phyloP scores from a whole-genome alignment of 2,113 vertebrate species.

The Indicator indicator region DNA sequence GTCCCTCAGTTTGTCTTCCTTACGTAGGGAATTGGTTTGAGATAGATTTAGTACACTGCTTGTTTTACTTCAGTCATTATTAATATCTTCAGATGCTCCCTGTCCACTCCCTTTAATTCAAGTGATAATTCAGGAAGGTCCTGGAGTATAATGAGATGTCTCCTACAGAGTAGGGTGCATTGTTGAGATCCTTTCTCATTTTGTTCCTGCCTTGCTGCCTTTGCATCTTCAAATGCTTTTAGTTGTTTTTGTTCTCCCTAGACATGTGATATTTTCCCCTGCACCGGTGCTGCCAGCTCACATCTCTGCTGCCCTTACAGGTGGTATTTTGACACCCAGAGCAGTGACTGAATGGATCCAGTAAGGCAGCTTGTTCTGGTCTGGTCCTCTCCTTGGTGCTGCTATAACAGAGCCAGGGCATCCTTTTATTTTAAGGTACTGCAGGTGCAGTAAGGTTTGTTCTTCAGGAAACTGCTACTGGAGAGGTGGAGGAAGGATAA shows the following conservation, averaged over 20 bases:
- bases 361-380: background rate
- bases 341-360: background rate
- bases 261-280: background rate
- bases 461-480: background rate
- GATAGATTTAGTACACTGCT: background rate
- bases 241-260: background rate
- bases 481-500: conserved; percentile 53
- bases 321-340: background rate
- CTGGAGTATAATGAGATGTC: background rate
- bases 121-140: background rate
- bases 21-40: background rate
- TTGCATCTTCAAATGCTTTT: background rate
- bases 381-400: background rate
- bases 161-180: background rate
- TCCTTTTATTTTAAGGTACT: background rate
- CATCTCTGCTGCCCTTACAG: background rate
- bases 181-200: background rate
- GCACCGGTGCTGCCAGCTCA: background rate
- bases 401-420: background rate
- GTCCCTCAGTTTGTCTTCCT: background rate
- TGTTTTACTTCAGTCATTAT: background rate
- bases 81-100: background rate
- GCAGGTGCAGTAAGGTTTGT: conserved; percentile 11
- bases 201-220: background rate
- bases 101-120: background rate